A percentile compares a stretch with the other conserved stretches of the same genome.
Conservation (phyloP, 2,888 invertebrate species). For the Sinopyrophorus schimmeli region DNA sequence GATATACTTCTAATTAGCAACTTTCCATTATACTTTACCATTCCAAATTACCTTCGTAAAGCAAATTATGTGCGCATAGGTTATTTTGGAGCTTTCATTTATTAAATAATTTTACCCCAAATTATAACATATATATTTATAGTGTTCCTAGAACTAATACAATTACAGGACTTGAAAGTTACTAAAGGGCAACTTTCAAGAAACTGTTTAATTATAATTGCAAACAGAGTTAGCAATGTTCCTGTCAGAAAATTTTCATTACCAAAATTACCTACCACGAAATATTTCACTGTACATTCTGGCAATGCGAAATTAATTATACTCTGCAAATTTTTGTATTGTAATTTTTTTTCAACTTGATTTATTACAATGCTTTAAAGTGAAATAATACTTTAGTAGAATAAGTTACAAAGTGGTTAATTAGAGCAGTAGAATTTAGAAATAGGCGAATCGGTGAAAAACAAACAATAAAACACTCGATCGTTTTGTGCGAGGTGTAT, state of each 20-base stretch:
- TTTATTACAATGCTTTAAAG: too few species aligned
- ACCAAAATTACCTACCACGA: too few species aligned
- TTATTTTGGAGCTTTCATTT: conserved; percentile 1
- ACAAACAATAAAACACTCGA: conserved; percentile 8
- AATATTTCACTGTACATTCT: too few species aligned
- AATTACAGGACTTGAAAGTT: too few species aligned
- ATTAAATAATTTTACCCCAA: conserved; percentile 1
- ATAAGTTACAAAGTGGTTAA: too few species aligned
- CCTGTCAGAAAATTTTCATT: too few species aligned
- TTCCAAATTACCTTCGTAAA: background rate
- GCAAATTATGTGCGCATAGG: background rate
- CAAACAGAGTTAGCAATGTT: background rate
- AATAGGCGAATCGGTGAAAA: background rate
- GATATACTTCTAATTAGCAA: background rate
- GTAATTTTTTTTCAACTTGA: too few species aligned
- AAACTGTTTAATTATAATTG: conserved; percentile 1
- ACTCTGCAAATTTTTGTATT: too few species aligned
- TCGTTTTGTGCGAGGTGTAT: conserved; percentile 1
- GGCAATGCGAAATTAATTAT: too few species aligned
- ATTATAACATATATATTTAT: conserved; percentile 1
- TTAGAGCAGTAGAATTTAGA: too few species aligned
- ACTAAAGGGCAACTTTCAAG: background rate
- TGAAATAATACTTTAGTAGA: too few species aligned
- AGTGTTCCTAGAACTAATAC: background rate
- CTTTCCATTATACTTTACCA: background rate